Base-by-base conservation (phyloP, 2,113 vertebrate genomes). In the Proterorhinus semilunaris region DNA sequence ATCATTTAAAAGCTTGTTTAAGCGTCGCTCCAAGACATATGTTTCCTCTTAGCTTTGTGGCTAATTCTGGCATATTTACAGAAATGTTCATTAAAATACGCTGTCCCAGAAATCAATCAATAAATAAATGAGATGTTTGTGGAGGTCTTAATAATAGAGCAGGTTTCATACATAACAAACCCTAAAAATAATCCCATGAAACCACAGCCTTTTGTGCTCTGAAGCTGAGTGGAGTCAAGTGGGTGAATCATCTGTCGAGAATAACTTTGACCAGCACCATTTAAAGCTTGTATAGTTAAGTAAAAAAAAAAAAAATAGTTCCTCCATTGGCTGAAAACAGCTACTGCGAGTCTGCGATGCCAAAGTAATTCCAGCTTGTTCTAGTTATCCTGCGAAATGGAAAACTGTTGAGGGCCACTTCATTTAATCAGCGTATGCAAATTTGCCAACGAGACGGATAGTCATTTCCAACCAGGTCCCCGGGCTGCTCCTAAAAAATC, bases 401-500 rank as follows among this genome's bases (percentile, higher is more conserved):
- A 71, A n/a, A 47, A 74, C 74, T 44, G 66, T 6, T 71, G 53
- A 45, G 49, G 72, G 71, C 49, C 47, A 68, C 79, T 85, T 86
- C 63, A 86, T 85, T 86, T 82, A 87, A 76, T 86, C 79, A 84
- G 71, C 50, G 68, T 79, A 85, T 83, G 82, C 82, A 86, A 87
- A 90, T 89, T 81, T 79, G 66, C 82, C 81, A 86, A 85, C 72
- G 78, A 82, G 81, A 84, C 65, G 69, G 78, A 84, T 75, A 74
- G 75, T 87, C 70, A 83, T 88, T 90, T 83, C 82, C 77, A 83
- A 36, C 64, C 66, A 76, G 74, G 80, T 82, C 87, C 78, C 2
- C 1, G 72, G 79, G 81, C 77, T 78, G 69, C 78, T 83, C 78
- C 70, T 67, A 59, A 74, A 84, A 76, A 82, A 74, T 80, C 71